Conservation (phyloP, 2,888 invertebrate genomes). For the Volucella inanis region DNA sequence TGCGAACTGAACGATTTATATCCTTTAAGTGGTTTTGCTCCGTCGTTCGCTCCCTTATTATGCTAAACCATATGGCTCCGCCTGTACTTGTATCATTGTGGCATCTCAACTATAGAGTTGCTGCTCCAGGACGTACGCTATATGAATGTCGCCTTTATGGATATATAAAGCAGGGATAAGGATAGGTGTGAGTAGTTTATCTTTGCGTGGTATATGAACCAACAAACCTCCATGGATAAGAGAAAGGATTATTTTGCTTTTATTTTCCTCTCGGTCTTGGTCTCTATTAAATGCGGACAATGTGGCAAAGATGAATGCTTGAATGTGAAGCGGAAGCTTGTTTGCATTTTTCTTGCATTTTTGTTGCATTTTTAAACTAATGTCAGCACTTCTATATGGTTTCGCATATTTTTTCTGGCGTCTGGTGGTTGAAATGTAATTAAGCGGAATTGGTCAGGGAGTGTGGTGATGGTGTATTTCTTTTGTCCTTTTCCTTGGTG, state of each 20-base stretch:
- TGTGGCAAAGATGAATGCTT: constrained; percentile 60
- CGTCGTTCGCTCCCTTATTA: constrained; percentile 45
- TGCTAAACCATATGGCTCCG: constrained; percentile 56
- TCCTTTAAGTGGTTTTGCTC: constrained; percentile 74
- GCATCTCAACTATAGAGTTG: constrained; percentile 32
- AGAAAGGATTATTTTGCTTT: constrained; percentile 32
- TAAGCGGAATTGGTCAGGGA: constrained; percentile 54
- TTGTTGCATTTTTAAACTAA: constrained; percentile 18
- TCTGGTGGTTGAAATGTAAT: constrained; percentile 51
- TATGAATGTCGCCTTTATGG: neutral
- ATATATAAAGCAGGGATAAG: neutral
- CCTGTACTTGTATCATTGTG: constrained; percentile 45
- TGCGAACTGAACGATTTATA: constrained; percentile 74
- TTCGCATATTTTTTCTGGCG: constrained; percentile 50
- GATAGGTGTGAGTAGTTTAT: neutral
- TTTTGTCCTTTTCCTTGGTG: constrained; percentile 28
- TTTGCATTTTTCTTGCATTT: constrained; percentile 40
- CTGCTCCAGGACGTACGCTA: constrained; percentile 58
- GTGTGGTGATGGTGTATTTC: constrained; percentile 34
- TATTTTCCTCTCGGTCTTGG: constrained; percentile 30
- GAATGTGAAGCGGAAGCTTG: constrained; percentile 33
- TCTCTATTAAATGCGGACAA: constrained; percentile 70
- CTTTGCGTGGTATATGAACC: constrained; percentile 26
- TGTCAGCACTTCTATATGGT: constrained; percentile 23
- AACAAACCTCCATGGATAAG: constrained; percentile 35